Evolutionary conservation across 2,797 vertebrate species (phyloP).

Genomic region (Ptychadena robeensis): DNA sequence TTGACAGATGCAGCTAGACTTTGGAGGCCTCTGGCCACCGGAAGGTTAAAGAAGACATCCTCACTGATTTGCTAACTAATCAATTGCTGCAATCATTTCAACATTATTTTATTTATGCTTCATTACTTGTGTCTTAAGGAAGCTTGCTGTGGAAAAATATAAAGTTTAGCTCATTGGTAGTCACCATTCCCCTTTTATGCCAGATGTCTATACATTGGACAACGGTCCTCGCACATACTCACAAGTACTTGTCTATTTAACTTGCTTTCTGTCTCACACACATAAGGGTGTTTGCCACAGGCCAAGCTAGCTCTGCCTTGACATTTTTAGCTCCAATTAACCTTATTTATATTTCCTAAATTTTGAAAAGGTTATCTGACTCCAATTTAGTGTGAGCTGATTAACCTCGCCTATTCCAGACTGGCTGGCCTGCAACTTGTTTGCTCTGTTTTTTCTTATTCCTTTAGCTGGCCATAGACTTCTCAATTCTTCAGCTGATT

Average conservation of each 20-base stretch:
- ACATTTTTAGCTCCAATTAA: slow-evolving; percentile 91
- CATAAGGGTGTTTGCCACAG: slow-evolving; percentile 79
- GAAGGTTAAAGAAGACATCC: too few species aligned
- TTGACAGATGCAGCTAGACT: too few species aligned
- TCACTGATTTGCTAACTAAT: too few species aligned
- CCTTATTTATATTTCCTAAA: slow-evolving; percentile 76
- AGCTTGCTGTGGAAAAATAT: too few species aligned
- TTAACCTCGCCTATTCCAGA: slow-evolving; percentile 2
- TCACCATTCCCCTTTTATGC: too few species aligned
- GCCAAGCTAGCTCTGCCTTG: slow-evolving; percentile 85
- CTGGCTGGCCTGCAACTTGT: not conserved
- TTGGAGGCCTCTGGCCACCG: too few species aligned
- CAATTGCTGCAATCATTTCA: too few species aligned
- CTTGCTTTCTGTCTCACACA: slow-evolving; percentile 34
- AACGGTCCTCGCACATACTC: not conserved
- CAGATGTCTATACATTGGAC: too few species aligned
- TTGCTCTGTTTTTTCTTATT: not conserved
- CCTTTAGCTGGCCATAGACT: not conserved
- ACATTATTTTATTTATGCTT: too few species aligned
- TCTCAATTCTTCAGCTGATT: too few species aligned
- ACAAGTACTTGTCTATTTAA: slow-evolving; percentile 55
- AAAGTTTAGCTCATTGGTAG: too few species aligned
- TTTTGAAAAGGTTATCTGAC: slow-evolving; percentile 47
- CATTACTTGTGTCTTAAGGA: too few species aligned
- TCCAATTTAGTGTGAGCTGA: slow-evolving; percentile 8